These are phyloP conservation scores for Cheilosia scutellata DNA, from an alignment of 2,888 invertebrate species.

Conservation along the genomic window DNA sequence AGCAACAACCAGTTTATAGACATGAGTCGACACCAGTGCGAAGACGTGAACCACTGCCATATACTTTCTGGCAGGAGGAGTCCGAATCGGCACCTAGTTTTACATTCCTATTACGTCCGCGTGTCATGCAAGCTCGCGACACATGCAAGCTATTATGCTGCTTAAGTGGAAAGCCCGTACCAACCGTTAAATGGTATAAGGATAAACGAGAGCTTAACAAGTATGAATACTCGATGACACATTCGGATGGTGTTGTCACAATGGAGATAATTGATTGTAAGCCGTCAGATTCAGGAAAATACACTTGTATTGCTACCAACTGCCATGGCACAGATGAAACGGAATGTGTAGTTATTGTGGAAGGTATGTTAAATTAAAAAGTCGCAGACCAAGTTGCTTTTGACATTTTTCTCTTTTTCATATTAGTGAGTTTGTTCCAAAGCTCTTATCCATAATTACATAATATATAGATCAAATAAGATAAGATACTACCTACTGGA, in stretches of 20 bases:
- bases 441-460: too few species aligned
- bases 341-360: constrained; percentile 96
- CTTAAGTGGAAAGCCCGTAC: constrained; percentile 96
- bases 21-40: constrained; percentile 89
- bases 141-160: constrained; percentile 99
- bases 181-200: constrained; percentile 96
- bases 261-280: constrained; percentile 98
- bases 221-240: constrained; percentile 95
- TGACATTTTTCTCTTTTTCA: background rate
- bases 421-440: background rate
- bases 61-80: constrained; percentile 96
- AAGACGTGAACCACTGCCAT: constrained; percentile 92
- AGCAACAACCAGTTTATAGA: constrained; percentile 84
- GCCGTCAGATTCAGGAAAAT: constrained; percentile 98
- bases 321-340: constrained; percentile 98
- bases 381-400: background rate
- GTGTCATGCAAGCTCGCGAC: constrained; percentile 98
- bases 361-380: constrained; percentile 87
- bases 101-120: constrained; percentile 99
- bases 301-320: constrained; percentile 97
- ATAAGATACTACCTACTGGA: too few species aligned
- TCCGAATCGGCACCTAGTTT: constrained; percentile 97
- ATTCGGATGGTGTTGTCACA: constrained; percentile 97
- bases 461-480: too few species aligned
- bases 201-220: constrained; percentile 96